Base-by-base conservation (phyloP, 2,888 invertebrate species). In the Melanostoma scalare region DNA sequence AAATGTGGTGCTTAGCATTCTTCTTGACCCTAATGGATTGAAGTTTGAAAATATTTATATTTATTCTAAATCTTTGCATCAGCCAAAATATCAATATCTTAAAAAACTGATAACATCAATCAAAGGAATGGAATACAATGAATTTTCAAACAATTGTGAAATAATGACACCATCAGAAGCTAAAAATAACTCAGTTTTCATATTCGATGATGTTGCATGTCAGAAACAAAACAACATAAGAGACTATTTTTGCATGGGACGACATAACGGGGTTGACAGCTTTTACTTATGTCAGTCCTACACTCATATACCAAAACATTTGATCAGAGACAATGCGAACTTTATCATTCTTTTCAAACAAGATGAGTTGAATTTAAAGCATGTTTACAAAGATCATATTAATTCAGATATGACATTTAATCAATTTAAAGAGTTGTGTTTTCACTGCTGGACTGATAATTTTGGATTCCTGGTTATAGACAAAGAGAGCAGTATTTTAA, bases 181-280 rank as follows among this genome's bases (percentile, higher is more conserved):
- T n/a, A n/a, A n/a, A 85, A 67, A 52, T 73, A 87, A 88, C 86
- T 88, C 88, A 10, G 77, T 90, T 8, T 87, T 90, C 79, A 88
- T 90, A 42, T 90, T 90, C 73, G 89, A 90, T 78, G 89, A 90
- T 86, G 87, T 90, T 10, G 87, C 87, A 10, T 88, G 87, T 33
- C 88, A 89, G 6, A 87, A 87, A 46, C 88, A 88, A 65, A 86
- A n/a, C 44, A 85, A 85, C 33, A 87, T 89, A 3, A 80, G 86
- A 72, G 71, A 76, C 1, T 89, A 86, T 78, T 89, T 88, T 75
- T 86, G 87, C n/a, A n/a, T n/a, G n/a, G n/a, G n/a, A n/a, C n/a
- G n/a, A n/a, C n/a, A n/a, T n/a, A n/a, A n/a, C n/a, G 35, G n/a
- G n/a, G 53, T 53, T 33, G 80, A 87, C 88, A 86, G n/a, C n/a